These are phyloP conservation scores for Dryas iulia DNA, from an alignment of 1,140 invertebrate species.

Conservation along the genomic window DNA sequence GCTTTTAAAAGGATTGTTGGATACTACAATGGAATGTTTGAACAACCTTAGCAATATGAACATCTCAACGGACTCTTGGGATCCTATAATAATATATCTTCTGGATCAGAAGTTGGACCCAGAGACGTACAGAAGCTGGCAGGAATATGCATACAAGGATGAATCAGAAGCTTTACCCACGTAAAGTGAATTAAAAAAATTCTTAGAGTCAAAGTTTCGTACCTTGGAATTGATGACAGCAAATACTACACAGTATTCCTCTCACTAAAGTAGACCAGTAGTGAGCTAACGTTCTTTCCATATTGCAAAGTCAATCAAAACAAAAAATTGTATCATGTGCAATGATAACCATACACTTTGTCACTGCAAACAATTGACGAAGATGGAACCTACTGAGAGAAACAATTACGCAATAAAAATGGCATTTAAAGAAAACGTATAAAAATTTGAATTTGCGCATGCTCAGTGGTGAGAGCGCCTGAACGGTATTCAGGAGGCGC, in stretches of 20 bases:
- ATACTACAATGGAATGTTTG: constrained; percentile 49
- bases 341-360: too few species aligned
- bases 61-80: constrained; percentile 45
- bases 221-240: constrained; percentile 34
- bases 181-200: constrained; percentile 26
- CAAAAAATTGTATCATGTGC: constrained; percentile 31
- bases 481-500: too few species aligned
- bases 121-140: constrained; percentile 38
- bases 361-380: constrained; percentile 33
- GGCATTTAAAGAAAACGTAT: too few species aligned
- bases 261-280: background rate
- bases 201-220: constrained; percentile 33
- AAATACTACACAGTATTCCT: background rate
- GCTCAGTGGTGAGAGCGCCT: too few species aligned
- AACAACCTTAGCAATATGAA: constrained; percentile 45
- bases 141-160: constrained; percentile 25
- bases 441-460: too few species aligned
- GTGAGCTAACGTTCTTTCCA: constrained; percentile 19
- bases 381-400: constrained; percentile 16
- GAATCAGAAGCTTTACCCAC: constrained; percentile 29
- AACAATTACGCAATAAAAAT: constrained; percentile 32
- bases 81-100: constrained; percentile 46
- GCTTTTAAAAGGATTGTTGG: constrained; percentile 48
- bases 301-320: constrained; percentile 18
- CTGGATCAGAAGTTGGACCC: constrained; percentile 39